These are phyloP conservation scores for Pygmarrhopalites habei DNA, from an alignment of 1,140 invertebrate species.

Conservation along the genomic window DNA sequence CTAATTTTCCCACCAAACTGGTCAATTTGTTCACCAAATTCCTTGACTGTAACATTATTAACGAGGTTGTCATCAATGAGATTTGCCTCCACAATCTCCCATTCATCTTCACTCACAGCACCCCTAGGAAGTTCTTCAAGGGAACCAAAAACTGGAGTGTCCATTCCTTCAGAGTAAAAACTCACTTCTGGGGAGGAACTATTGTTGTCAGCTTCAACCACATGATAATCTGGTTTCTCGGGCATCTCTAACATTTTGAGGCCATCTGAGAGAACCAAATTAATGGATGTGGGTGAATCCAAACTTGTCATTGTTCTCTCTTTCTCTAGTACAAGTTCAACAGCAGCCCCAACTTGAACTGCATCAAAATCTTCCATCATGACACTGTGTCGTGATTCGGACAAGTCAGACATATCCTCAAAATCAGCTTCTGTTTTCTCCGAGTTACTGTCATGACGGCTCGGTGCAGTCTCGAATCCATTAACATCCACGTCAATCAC, in stretches of 20 bases:
- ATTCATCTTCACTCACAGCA: background rate
- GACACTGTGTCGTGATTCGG: slow-evolving; percentile 3
- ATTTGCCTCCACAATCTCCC: slow-evolving; percentile 1
- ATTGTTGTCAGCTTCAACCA: background rate
- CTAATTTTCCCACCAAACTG: slow-evolving; percentile 11
- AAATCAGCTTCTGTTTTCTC: slow-evolving; percentile 22
- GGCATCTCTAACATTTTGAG: slow-evolving; percentile 16
- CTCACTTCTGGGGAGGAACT: slow-evolving; percentile 11
- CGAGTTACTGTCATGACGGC: slow-evolving; percentile 6
- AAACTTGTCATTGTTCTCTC: slow-evolving; percentile 5
- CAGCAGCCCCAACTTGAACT: slow-evolving; percentile 10
- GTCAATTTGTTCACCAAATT: slow-evolving; percentile 5
- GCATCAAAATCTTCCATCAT: slow-evolving; percentile 18
- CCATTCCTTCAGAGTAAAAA: slow-evolving; percentile 6
- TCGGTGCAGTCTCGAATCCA: slow-evolving; percentile 13
- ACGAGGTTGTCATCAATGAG: background rate
- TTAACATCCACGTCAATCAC: slow-evolving; percentile 68
- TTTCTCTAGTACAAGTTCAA: slow-evolving; percentile 11
- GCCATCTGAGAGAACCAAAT: slow-evolving; percentile 11
- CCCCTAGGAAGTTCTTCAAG: slow-evolving; percentile 4
- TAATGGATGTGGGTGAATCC: slow-evolving; percentile 3
- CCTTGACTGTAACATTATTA: background rate
- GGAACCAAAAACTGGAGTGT: slow-evolving; percentile 14
- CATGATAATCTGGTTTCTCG: background rate
- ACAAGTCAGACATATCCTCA: slow-evolving; percentile 16